Evolutionary conservation across 2,113 vertebrate species (phyloP).

Genomic region (Plotosus lineatus): DNA sequence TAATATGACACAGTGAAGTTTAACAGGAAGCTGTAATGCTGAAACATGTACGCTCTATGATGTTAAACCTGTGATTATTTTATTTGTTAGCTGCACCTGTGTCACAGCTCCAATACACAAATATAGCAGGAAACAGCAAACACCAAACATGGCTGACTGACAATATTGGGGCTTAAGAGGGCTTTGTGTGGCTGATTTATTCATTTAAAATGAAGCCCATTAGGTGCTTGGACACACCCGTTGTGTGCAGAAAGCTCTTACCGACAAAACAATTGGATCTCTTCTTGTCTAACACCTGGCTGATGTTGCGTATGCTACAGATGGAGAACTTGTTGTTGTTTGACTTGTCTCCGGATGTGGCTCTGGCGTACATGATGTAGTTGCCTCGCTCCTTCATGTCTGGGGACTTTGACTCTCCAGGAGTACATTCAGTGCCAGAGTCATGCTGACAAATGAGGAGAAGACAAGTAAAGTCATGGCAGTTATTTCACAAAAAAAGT

Average conservation of each 20-base stretch:
- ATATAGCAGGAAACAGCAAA: background rate
- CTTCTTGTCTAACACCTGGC: constrained; percentile 88
- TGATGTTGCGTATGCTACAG: constrained; percentile 95
- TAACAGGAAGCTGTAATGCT: too few species aligned
- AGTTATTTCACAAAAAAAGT: background rate
- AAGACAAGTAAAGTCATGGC: background rate
- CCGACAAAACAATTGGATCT: constrained; percentile 90
- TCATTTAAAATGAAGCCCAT: background rate
- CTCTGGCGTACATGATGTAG: constrained; percentile 98
- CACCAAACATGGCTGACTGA: background rate
- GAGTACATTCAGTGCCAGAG: constrained; percentile 92
- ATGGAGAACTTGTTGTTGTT: constrained; percentile 98
- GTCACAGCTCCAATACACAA: background rate
- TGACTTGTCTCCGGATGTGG: constrained; percentile 91
- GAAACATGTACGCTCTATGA: background rate
- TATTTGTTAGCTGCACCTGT: background rate
- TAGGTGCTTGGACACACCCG: background rate
- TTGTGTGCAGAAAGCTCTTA: constrained; percentile 64
- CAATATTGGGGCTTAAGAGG: background rate
- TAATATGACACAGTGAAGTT: too few species aligned
- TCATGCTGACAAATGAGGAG: constrained; percentile 79
- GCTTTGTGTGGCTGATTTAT: background rate
- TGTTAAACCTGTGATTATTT: background rate
- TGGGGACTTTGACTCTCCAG: constrained; percentile 87
- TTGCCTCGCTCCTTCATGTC: constrained; percentile 90